phyloP scores from a whole-genome alignment of 1,140 invertebrate species.

The Zophobas atratus region DNA sequence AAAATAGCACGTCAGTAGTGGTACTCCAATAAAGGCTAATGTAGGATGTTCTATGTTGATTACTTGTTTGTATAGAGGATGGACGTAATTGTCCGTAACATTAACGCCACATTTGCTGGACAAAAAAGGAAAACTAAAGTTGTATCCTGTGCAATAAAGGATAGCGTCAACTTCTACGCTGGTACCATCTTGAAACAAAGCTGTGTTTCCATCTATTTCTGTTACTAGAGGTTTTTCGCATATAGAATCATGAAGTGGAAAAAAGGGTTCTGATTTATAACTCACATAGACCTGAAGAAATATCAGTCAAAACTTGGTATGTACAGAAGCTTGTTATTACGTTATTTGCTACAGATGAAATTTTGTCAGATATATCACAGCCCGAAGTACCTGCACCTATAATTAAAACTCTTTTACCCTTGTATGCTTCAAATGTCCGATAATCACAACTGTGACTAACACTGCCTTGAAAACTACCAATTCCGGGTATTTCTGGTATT shows the following conservation, averaged over 20 bases:
- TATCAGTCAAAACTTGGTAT: too few species aligned
- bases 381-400: too few species aligned
- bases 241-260: conserved; percentile 75
- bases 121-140: conserved; percentile 88
- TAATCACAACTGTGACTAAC: too few species aligned
- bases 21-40: conserved; percentile 87
- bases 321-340: too few species aligned
- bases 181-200: conserved; percentile 75
- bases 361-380: too few species aligned
- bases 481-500: too few species aligned
- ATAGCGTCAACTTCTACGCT: conserved; percentile 77
- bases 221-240: conserved; percentile 76
- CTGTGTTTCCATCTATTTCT: conserved; percentile 71
- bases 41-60: conserved; percentile 84
- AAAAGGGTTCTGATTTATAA: conserved; percentile 59
- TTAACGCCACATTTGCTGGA: conserved; percentile 76
- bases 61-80: conserved; percentile 89
- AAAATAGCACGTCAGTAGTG: conserved; percentile 86
- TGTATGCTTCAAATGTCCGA: too few species aligned
- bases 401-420: too few species aligned
- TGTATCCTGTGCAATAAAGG: conserved; percentile 89
- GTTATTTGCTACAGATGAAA: too few species aligned
- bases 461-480: too few species aligned
- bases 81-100: conserved; percentile 85
- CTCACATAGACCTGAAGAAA: conserved; percentile 70